Evolutionary conservation across 1,140 invertebrate genomes (phyloP), one percentile per base, ranked within the genome.

Genomic region (Calosoma granatense): DNA sequence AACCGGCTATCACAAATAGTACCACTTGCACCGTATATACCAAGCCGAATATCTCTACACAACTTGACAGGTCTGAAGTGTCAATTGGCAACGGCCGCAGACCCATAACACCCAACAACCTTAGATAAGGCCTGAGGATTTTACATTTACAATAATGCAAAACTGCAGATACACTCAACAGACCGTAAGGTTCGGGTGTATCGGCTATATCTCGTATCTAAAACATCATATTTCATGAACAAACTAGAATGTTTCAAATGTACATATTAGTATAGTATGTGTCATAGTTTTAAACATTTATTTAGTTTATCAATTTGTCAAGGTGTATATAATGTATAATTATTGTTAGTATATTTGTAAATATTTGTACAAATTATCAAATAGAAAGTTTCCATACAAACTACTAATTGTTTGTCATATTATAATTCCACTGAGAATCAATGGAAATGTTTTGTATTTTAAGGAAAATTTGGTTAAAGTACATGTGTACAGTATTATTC

Each of bases 111-210:
- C 81, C 81, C 51, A 90, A 67, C 1, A 89, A 72, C 61, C 81
- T 77, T 58, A 89, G 73, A 69, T 89, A 90, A 0, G 87, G 87
- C 20, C 78, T 76, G 54, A 90, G 70, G 68, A 90, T 87, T 79
- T 87, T 88, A 41, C 80, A 80, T 73, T 90, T 87, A 70, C 86
- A 90, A 63, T 86, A 86, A 67, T 81, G 79, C 67, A 90, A 72
- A 58, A 88, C 79, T 22, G 84, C 84, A 1, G 86, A 87, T 54
- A 84, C 86, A 62, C 84, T 87, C 65, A 85, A 64, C 20, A 56
- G 78, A 54, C 77, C 75, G 56, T 85, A 81, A 55, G 79, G 81
- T 67, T 84, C 80, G 53, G 81, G 78, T 63, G 75, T 77, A 70
- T 83, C 81, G 1, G 76, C 75, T 57, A 82, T 82, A 69, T 85